Conservation (phyloP, 2,113 vertebrate genomes). For the Corvus moneduloides region DNA sequence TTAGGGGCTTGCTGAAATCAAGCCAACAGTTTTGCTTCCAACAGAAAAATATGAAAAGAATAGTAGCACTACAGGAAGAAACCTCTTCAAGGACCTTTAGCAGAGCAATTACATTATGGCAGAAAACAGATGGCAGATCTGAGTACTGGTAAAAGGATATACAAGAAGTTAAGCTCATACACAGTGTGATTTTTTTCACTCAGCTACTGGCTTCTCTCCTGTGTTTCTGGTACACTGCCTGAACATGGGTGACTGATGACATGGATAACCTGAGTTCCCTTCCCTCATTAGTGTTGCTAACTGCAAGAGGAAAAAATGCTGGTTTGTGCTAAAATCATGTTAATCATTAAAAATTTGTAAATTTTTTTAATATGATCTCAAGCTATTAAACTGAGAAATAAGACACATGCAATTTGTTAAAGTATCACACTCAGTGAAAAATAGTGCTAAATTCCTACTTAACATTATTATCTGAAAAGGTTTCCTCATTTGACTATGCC, state of each 20-base stretch:
- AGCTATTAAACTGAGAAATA: neutral
- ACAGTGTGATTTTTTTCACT: neutral
- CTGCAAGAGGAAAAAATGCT: neutral
- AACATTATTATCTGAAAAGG: neutral
- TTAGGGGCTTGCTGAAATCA: neutral
- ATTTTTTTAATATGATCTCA: neutral
- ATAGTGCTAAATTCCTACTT: neutral
- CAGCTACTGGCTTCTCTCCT: neutral
- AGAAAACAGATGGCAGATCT: neutral
- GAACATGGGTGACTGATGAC: neutral
- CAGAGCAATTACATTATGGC: neutral
- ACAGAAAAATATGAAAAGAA: neutral
- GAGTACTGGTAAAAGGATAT: neutral
- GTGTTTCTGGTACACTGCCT: neutral
- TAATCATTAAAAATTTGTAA: neutral
- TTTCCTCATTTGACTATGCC: neutral
- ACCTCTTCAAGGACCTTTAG: neutral
- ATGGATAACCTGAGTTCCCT: neutral
- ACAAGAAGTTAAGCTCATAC: neutral
- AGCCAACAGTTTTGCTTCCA: neutral
- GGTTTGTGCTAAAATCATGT: neutral
- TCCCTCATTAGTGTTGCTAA: neutral
- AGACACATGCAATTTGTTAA: neutral
- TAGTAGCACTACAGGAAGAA: neutral
- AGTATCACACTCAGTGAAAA: neutral